Evolutionary conservation across 1,140 invertebrate species (phyloP).

Genomic region (Reticulitermes speratus): DNA sequence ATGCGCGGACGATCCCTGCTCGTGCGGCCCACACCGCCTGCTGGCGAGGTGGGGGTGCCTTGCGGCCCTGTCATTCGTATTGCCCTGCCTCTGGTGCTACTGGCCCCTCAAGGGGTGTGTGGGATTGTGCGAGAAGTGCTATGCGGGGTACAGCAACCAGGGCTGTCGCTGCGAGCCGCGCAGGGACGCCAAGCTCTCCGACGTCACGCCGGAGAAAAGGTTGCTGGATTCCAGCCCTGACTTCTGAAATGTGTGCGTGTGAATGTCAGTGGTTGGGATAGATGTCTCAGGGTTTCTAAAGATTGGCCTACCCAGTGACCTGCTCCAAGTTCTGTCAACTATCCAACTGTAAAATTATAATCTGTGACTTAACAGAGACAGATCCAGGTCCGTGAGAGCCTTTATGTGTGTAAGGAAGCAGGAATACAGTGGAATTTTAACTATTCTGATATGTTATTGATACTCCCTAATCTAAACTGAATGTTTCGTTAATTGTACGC

Average conservation of each 20-base stretch:
- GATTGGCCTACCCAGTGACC: neutral
- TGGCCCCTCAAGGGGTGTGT: slow-evolving; percentile 85
- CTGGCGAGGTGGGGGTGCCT: slow-evolving; percentile 82
- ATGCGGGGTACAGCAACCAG: slow-evolving; percentile 71
- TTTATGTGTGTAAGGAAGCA: too few relatives aligned
- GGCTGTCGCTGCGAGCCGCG: slow-evolving; percentile 59
- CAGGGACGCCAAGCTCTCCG: slow-evolving; percentile 50
- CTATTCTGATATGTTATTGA: too few relatives aligned
- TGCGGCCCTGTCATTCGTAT: slow-evolving; percentile 69
- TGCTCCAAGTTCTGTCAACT: neutral
- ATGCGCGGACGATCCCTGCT: slow-evolving; percentile 84
- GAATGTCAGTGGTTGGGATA: neutral
- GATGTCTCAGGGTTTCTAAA: slow-evolving; percentile 6
- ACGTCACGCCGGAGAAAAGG: slow-evolving; percentile 54
- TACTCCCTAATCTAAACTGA: too few relatives aligned
- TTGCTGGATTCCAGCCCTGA: slow-evolving; percentile 49
- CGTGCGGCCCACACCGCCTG: slow-evolving; percentile 69
- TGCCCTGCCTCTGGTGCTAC: slow-evolving; percentile 89
- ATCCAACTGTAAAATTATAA: too few relatives aligned
- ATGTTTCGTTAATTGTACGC: too few relatives aligned
- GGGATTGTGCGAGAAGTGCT: slow-evolving; percentile 73
- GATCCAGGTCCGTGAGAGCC: too few relatives aligned
- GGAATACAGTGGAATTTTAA: too few relatives aligned
- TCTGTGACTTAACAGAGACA: too few relatives aligned
- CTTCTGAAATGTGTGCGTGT: slow-evolving; percentile 22